Evolutionary conservation across 2,888 invertebrate genomes (phyloP), one percentile per base, ranked within the genome.

Genomic region (Dinocampus coccinellae): DNA sequence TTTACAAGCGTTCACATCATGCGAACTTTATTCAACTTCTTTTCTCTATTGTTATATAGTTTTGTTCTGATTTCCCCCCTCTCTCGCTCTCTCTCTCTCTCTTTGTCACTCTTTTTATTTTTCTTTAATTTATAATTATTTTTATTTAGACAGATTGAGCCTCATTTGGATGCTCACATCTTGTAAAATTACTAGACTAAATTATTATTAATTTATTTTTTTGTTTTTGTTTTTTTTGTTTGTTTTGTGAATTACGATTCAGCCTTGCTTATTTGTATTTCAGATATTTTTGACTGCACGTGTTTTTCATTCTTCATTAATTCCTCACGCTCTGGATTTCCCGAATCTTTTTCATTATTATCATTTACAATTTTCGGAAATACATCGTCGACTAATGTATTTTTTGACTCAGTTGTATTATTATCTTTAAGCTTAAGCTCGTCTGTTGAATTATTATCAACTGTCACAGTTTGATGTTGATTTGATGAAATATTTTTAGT

Each of bases 201-300:
- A 16, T n/a, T 47, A 47, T 47, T n/a, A n/a, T n/a, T n/a, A n/a
- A n/a, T n/a, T n/a, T n/a, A n/a, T n/a, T n/a, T n/a, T n/a, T n/a
- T n/a, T n/a, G n/a, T n/a, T n/a, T n/a, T n/a, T n/a, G n/a, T n/a
- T n/a, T n/a, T n/a, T n/a, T n/a, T n/a, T n/a, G n/a, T n/a, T n/a
- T n/a, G n/a, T n/a, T 16, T 16, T 47, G 16, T 47, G 47, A 47
- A 16, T 58, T 58, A 58, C 58, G 58, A 58, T 33, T 58, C 58
- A 29, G 58, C 58, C 33, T 58, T 58, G n/a, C 34, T 58, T 58
- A 11, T 34, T 33, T 58, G 58, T n/a, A 16, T 58, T 6, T 58
- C 58, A 16, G 58, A 58, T 34, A 29, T 58, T 29, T 58, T 58
- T 9, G 34, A 16, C 58, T 33, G 58, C 33, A 58, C 13, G 4